Percentiles rank a stretch among this genome's conserved stretches.
These are phyloP conservation scores for Gortyna flavago DNA, from an alignment of 2,888 invertebrate species.

Conservation along the genomic window DNA sequence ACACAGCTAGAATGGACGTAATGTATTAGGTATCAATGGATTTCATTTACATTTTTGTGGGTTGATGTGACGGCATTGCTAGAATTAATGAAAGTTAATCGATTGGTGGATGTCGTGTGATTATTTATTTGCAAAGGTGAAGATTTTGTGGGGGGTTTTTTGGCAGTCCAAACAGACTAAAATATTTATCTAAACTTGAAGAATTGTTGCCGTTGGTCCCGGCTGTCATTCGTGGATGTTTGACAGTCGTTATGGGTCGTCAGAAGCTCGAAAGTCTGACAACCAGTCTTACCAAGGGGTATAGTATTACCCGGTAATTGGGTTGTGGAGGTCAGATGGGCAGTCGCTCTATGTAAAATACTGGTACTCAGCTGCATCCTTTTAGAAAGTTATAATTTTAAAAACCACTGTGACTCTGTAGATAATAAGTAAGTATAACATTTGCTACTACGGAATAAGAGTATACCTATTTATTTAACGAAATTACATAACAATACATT, in stretches of 20 bases:
- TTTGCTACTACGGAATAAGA: background rate
- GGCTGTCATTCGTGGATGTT: too few relatives aligned
- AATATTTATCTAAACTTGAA: background rate
- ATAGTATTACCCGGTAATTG: too few relatives aligned
- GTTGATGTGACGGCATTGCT: background rate
- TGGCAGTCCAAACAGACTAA: background rate
- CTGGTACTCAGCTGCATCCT: too few relatives aligned
- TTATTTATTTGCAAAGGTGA: background rate
- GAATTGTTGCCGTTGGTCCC: background rate
- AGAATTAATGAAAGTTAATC: background rate
- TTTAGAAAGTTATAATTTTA: background rate
- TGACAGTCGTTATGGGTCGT: too few relatives aligned
- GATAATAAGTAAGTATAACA: background rate
- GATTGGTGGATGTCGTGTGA: background rate
- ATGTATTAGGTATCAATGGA: conserved; percentile 46
- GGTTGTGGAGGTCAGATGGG: too few relatives aligned
- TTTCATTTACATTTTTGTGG: conserved; percentile 41
- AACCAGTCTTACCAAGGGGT: too few relatives aligned
- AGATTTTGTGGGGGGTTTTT: background rate
- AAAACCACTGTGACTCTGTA: background rate
- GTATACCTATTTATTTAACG: background rate
- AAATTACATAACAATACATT: background rate
- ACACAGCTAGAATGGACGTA: conserved; percentile 35
- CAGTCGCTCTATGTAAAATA: too few relatives aligned
- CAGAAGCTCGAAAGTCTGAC: too few relatives aligned